Base-by-base conservation (phyloP, 1,140 invertebrate genomes). In the Pantala flavescens region DNA sequence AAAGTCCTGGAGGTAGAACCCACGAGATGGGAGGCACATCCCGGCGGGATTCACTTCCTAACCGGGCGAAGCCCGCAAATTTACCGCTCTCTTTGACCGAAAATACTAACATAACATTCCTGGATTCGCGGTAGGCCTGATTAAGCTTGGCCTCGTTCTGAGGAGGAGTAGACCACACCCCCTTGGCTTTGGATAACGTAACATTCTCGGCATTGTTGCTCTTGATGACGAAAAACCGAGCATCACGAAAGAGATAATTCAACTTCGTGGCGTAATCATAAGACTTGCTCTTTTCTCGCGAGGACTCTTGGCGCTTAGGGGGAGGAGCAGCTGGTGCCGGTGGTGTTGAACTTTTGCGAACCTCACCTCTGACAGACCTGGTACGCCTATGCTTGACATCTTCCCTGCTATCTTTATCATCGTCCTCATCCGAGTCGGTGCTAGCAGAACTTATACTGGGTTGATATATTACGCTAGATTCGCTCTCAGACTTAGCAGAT, bases 171-270 rank as follows among this genome's bases (percentile, higher is more conserved):
- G 96, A 98, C 97, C 97, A 99, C 3, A 98, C 96, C 76, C 94
- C 95, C 86, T 95, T 97, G 0, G 90, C 91, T 84, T 98, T 98
- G 0, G 96, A 96, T 28, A 98, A 80, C 23, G 92, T 91, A 36
- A 99, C 91, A 85, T 99, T 99, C 83, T 98, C 97, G 75, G 93
- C 92, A 85, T 98, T 98, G 83, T 98, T 98, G 71, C 96, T 98
- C 84, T 98, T 98, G 77, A 99, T 98, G 24, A 98, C 88, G 85
- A 98, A 99, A 86, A 97, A 98, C 77, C 95, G 88, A 76, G 96
- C 93, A 83, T 97, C 94, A 78, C 95, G 87, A 82, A 98, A 98
- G 72, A 98, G 86, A 82, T 98, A 98, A 84, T 96, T 97, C 72
- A 98, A 83, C 84, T 96, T 93, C 12, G 93, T 93, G 80, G 90